Percentiles rank a stretch among this genome's conserved stretches.
Conservation (phyloP, 92 coral and sea anemone species). For the Hydrozoanthus gracilis region DNA sequence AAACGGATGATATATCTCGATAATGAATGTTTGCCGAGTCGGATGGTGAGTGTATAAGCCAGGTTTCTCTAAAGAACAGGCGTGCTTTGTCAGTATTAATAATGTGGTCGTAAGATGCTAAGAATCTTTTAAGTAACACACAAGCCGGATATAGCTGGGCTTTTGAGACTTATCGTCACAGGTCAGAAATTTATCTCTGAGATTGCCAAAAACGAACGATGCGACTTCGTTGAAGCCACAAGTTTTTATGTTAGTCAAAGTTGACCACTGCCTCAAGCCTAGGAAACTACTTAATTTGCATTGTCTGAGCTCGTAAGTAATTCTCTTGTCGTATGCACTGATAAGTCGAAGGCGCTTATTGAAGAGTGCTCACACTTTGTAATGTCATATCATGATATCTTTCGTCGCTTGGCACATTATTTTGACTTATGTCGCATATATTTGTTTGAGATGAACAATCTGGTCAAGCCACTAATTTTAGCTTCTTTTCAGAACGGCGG, state of each 20-base stretch:
- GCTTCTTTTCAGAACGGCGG: too few relatives aligned
- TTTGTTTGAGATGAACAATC: neutral
- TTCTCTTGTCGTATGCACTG: neutral
- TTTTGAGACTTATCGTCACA: slow-evolving; percentile 18
- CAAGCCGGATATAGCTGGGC: slow-evolving; percentile 22
- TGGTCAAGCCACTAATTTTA: too few relatives aligned
- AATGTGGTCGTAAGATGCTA: neutral
- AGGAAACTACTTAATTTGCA: neutral
- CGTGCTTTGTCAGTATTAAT: slow-evolving; percentile 4
- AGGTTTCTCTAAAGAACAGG: neutral
- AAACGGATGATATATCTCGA: slow-evolving; percentile 3
- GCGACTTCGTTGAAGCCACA: neutral
- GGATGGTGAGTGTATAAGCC: neutral
- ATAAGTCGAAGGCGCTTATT: neutral
- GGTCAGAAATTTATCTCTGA: slow-evolving; percentile 36
- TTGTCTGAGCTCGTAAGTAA: neutral
- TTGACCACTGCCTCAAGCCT: neutral
- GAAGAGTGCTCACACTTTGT: neutral
- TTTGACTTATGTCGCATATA: neutral
- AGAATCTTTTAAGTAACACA: neutral
- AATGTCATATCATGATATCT: neutral
- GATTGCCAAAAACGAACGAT: neutral
- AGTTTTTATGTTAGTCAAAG: neutral
- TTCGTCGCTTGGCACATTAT: neutral
- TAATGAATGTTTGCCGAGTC: neutral